Base-by-base conservation (phyloP, 2,797 vertebrate species). In the Hapalemur alaotrensis region DNA sequence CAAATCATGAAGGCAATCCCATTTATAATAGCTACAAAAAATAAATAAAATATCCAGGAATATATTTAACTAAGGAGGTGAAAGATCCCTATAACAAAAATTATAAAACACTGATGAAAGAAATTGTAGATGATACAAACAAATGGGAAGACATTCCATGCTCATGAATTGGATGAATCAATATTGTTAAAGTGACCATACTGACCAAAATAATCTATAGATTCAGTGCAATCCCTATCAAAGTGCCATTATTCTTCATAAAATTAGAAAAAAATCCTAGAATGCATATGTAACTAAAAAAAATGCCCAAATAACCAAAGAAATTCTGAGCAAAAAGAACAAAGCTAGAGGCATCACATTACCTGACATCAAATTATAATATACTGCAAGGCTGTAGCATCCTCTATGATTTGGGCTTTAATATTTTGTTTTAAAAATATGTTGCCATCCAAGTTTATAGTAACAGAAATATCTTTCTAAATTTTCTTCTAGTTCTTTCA, bases 401-500 rank as follows among this genome's bases (percentile, higher is more conserved):
- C n/a, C 17, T 35, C 7, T 90, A 48, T 93, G 18, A 87, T 76
- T 84, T 93, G 73, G 67, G 23, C 30, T 76, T 88, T 93, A 30
- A 41, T 73, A 43, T 73, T 92, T 93, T 87, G 10, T 35, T 88
- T 93, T 96, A 91, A 73, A 78, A 81, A 43, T 90, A 69, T 52
- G 38, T 93, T 75, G 84, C 88, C 12, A 91, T 22, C 12, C 15
- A 76, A 9, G 18, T 94, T 88, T 88, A 76, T 30, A 73, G 23
- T 32, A 57, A 65, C 2, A 65, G 50, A 93, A 91, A 69, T 92
- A 85, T 75, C 95, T 84, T 70, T 1, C 38, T 57, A 43, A 67
- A 52, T 85, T 94, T 88, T 25, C 10, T 75, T 67, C 38, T 79
- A 18, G 35, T 46, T 72, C 67, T 67, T 89, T 75, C 18, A 32